Evolutionary conservation across 1,140 invertebrate genomes (phyloP), one percentile per base, ranked within the genome.

Genomic region (Megalonaias nervosa): DNA sequence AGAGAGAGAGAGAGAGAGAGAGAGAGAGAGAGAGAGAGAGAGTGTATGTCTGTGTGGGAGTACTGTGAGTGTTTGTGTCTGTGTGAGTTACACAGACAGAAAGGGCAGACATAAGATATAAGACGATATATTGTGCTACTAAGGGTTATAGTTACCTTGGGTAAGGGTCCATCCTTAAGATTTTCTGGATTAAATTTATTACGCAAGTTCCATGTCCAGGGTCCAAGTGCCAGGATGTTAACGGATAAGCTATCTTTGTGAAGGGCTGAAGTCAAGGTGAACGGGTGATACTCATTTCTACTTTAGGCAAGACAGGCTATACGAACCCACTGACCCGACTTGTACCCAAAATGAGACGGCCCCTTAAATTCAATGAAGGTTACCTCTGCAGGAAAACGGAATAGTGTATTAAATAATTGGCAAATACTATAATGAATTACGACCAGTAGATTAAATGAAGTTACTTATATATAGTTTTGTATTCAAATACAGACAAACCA

Each of bases 131-230:
- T 48, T 48, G 6, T 48, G 4, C 4, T 6, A 6, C 6, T 11
- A 48, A 68, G 61, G 58, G 59, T 0, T 75, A 17, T 23, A 66
- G 55, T 75, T 75, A 88, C 87, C 82, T 88, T 97, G 95, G 1
- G 97, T 96, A 87, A 95, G 94, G 62, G 94, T 92, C 84, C 95
- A 81, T 97, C 96, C 0, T 95, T 94, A 87, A 96, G 95, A 84
- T 95, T 98, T 88, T 98, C 98, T 2, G 97, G 96, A 91, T 99
- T 97, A 87, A 99, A 98, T 86, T 97, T 98, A 89, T 98, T 98
- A 60, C 98, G 93, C 1, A 99, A 90, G 86, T 99, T 99, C 97
- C 97, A 99, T 0, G 98, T 99, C 98, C 98, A 99, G 0, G 98
- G 98, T 0, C 98, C 98, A 21, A 89, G 79, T 26, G 88, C 91